Evolutionary conservation across 2,797 vertebrate genomes (phyloP), one percentile per base, ranked within the genome.

Genomic region (Rhincodon typus): DNA sequence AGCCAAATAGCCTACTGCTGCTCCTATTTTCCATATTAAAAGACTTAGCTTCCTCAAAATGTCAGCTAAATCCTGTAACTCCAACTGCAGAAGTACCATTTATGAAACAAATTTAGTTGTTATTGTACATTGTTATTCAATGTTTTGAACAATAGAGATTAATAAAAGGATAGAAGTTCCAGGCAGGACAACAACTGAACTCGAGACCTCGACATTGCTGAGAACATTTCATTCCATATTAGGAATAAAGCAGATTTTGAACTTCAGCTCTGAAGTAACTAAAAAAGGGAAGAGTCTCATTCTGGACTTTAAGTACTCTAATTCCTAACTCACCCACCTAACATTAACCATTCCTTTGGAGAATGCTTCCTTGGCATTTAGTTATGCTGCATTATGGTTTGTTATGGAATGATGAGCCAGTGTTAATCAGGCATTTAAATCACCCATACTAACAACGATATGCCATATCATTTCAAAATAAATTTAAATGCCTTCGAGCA

Each of bases 211-310:
- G 27, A 72, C 42, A 94, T 27, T 30, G 23, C 69, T 50, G 67
- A 94, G 42, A 94, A 94, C n/a, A 72, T 67, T 15, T 91, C 69
- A 72, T 94, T 34, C 69, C 94, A 94, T 74, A 53, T 50, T 27
- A 30, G 42, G 38, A 42, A 94, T 94, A 94, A 94, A 72, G 69
- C 94, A 74, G 38, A 94, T 30, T 12, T 27, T 62, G 66, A 66
- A 46, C 27, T 69, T 72, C 42, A 94, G 38, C 50, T 74, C 3
- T 50, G 42, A 46, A 46, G 30, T 94, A 94, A 2, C 69, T 94
- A 38, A 38, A 50, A 72, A 72, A 53, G 67, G 42, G 74, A 91
- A 72, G 38, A 46, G 67, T 74, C 93, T 94, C 38, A 42, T 94
- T 94, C 19, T n/a, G 4, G 34, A 66, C 34, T 91, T 91, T 5